Base-by-base conservation (phyloP, 2,797 vertebrate species). In the Gymnocypris eckloni region DNA sequence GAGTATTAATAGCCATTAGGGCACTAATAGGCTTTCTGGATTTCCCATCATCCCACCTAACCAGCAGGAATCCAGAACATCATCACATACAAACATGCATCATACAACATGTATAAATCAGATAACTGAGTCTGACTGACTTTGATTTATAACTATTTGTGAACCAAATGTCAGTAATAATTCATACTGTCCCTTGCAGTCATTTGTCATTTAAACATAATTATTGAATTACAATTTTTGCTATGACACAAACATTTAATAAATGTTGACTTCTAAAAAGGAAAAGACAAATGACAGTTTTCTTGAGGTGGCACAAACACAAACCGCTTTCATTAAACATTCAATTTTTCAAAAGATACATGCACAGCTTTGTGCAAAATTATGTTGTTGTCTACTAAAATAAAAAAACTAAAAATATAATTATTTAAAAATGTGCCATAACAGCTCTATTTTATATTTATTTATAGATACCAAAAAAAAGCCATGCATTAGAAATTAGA, bases 1-100 rank as follows among this genome's bases (percentile, higher is more conserved):
- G 85, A 87, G 87, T 94, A 94, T 93, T 94, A 94, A 91, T 92
- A 92, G 77, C 85, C 76, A 89, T 73, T 20, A 75, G 69, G 33
- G 87, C 82, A 88, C 92, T 95, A 95, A 96, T 94, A 94, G 95
- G 95, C 92, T 95, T 95, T 93, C 90, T 93, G 93, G 94, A 94
- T 95, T 94, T 95, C 92, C 93, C 92, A 92, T 93, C 93, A 92
- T 90, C 90, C 92, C 87, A 89, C 81, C 90, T 93, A 92, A 93
- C 92, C 93, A 93, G 89, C 87, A 82, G 91, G 92, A 94, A 95
- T 93, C 92, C 92, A 91, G 64, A 75, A 52, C 87, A 83, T 87
- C 83, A 77, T 81, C 59, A 33, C 78, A 84, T 12, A 5, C 16
- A 73, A 18, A 64, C 52, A 52, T 15, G 25, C 12, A 48, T 20